Percentiles rank a stretch among this genome's conserved stretches.
These are phyloP conservation scores for Chrysotoxum bicinctum DNA, from an alignment of 2,888 invertebrate genomes.

Conservation along the genomic window DNA sequence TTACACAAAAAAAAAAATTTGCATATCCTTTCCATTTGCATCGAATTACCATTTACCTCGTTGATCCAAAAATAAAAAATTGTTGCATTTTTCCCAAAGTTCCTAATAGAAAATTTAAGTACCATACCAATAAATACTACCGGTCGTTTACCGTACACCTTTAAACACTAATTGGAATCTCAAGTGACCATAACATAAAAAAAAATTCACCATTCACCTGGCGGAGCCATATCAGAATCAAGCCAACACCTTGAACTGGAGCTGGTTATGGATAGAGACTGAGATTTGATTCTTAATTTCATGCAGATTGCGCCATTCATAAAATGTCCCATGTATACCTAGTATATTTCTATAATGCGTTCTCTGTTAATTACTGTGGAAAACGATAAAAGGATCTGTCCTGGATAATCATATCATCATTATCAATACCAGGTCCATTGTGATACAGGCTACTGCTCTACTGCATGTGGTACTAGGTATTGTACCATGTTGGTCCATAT, in stretches of 20 bases:
- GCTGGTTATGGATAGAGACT: background rate
- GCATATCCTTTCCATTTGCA: conserved; percentile 32
- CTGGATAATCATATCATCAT: conserved; percentile 73
- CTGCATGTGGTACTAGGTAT: conserved; percentile 10
- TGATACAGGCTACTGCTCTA: conserved; percentile 26
- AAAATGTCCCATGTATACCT: conserved; percentile 12
- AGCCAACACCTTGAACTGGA: background rate
- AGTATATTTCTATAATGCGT: conserved; percentile 43
- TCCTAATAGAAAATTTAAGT: conserved; percentile 32
- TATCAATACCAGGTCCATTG: conserved; percentile 64
- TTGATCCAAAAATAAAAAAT: background rate
- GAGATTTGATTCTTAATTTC: conserved; percentile 68
- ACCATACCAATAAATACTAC: conserved; percentile 3
- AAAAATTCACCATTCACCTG: conserved; percentile 8
- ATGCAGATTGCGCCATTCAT: conserved; percentile 66
- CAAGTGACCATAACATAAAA: conserved; percentile 63
- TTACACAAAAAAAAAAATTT: conserved; percentile 1
- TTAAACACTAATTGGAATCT: conserved; percentile 51
- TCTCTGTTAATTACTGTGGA: conserved; percentile 65
- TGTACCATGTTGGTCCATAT: background rate
- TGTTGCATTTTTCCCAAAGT: conserved; percentile 34
- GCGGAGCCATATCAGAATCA: background rate
- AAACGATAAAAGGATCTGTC: conserved; percentile 72
- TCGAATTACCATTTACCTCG: conserved; percentile 8
- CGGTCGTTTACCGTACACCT: background rate